Evolutionary conservation across 1,140 invertebrate genomes (phyloP).

Genomic region (Temnothorax longispinosus): DNA sequence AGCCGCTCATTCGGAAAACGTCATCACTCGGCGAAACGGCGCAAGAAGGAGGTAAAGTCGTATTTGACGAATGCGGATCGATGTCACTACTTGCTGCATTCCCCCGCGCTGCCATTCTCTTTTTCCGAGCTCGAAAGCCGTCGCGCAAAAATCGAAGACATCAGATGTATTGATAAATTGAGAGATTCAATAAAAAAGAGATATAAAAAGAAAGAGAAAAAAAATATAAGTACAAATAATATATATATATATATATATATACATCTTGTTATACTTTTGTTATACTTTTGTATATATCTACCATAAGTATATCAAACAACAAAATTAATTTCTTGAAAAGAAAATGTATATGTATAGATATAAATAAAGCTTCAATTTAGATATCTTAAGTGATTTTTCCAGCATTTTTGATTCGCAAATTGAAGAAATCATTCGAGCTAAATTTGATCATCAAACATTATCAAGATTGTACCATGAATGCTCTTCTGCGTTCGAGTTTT

Average conservation of each 20-base stretch:
- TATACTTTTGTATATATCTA: not conserved
- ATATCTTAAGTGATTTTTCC: not conserved
- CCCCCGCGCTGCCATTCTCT: conserved; percentile 57
- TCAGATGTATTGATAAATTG: not conserved
- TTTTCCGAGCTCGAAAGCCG: conserved; percentile 65
- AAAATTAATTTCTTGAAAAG: conserved; percentile 20
- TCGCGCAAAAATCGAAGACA: conserved; percentile 13
- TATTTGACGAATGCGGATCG: conserved; percentile 70
- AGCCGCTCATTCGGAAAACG: conserved; percentile 78
- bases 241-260: not conserved
- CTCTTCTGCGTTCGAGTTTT: not conserved
- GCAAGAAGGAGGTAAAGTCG: conserved; percentile 65
- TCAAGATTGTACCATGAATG: not conserved
- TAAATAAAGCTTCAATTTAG: not conserved
- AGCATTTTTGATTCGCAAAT: not conserved
- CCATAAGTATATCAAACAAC: no score
- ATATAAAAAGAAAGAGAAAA: not conserved
- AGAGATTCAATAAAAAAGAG: not conserved
- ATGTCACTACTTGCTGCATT: conserved; percentile 41
- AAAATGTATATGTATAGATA: not conserved
- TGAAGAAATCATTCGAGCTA: conserved; percentile 2
- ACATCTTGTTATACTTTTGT: not conserved
- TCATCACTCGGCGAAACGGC: conserved; percentile 63
- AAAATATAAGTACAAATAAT: not conserved
- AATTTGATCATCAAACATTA: conserved; percentile 31